phyloP scores from a whole-genome alignment of 2,113 vertebrate species.

The Vidua macroura region DNA sequence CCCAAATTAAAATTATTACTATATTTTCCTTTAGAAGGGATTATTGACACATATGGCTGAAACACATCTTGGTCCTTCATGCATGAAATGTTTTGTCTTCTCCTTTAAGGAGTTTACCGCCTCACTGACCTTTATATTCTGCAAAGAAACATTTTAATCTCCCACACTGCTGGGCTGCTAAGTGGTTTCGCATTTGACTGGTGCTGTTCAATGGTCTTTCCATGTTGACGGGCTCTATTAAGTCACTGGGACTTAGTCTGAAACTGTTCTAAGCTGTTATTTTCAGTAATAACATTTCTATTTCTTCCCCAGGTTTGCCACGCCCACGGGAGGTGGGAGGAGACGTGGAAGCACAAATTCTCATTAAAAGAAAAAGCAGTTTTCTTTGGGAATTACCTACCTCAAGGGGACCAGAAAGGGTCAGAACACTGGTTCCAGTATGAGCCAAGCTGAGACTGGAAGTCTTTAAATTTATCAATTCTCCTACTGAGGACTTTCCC shows the following conservation, averaged over 20 bases:
- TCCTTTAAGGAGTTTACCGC: conserved; percentile 68
- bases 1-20: neutral
- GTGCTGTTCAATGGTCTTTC: conserved; percentile 64
- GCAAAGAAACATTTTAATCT: conserved; percentile 72
- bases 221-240: conserved; percentile 63
- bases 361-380: conserved; percentile 21
- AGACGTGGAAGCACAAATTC: neutral
- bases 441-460: neutral
- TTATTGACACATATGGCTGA: neutral
- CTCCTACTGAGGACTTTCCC: neutral
- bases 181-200: conserved; percentile 72
- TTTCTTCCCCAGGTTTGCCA: neutral
- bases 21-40: neutral
- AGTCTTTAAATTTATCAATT: neutral
- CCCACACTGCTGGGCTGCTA: conserved; percentile 47
- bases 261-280: conserved; percentile 49
- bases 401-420: neutral
- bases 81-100: conserved; percentile 58
- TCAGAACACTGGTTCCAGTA: neutral
- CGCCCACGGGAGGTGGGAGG: neutral
- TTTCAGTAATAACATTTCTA: conserved; percentile 41
- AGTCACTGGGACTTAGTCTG: conserved; percentile 49
- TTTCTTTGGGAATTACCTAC: neutral
- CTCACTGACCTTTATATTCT: conserved; percentile 74
- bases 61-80: neutral